Percentiles rank a stretch among this genome's conserved stretches.
These are phyloP conservation scores for Cephalotes varians DNA, from an alignment of 2,888 invertebrate species.

Conservation along the genomic window DNA sequence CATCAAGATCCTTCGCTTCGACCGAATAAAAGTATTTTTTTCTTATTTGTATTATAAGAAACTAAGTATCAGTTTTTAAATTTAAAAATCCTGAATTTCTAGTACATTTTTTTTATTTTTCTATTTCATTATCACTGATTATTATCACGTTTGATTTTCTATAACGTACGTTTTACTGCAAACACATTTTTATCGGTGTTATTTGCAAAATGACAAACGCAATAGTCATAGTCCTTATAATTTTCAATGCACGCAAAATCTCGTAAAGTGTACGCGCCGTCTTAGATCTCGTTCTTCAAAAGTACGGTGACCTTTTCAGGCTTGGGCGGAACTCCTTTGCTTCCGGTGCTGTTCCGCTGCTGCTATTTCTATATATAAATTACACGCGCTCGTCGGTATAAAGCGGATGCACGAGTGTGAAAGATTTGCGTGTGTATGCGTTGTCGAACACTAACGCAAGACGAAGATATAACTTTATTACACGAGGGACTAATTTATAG, in stretches of 20 bases:
- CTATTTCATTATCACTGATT: not conserved
- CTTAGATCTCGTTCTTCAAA: constrained; percentile 75
- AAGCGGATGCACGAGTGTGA: constrained; percentile 26
- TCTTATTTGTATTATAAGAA: not conserved
- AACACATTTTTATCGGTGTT: not conserved
- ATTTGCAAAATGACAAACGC: not conserved
- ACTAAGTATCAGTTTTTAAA: not conserved
- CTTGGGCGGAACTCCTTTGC: constrained; percentile 84
- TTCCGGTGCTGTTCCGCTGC: constrained; percentile 83
- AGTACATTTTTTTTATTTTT: not conserved
- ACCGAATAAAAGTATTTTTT: no score
- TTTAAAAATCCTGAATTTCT: not conserved
- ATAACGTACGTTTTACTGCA: not conserved
- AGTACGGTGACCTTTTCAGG: constrained; percentile 83
- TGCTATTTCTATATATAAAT: constrained; percentile 80
- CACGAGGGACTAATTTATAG: constrained; percentile 30
- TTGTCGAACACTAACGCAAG: constrained; percentile 16
- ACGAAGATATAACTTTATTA: constrained; percentile 4
- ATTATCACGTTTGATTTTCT: not conserved
- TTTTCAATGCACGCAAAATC: constrained; percentile 31
- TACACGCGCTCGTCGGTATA: constrained; percentile 58
- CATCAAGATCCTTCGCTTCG: no score
- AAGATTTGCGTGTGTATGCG: not conserved
- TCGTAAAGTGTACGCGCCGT: constrained; percentile 45
- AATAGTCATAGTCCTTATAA: not conserved